phyloP scores from a whole-genome alignment of 2,888 invertebrate genomes.

The Pecten maximus region DNA sequence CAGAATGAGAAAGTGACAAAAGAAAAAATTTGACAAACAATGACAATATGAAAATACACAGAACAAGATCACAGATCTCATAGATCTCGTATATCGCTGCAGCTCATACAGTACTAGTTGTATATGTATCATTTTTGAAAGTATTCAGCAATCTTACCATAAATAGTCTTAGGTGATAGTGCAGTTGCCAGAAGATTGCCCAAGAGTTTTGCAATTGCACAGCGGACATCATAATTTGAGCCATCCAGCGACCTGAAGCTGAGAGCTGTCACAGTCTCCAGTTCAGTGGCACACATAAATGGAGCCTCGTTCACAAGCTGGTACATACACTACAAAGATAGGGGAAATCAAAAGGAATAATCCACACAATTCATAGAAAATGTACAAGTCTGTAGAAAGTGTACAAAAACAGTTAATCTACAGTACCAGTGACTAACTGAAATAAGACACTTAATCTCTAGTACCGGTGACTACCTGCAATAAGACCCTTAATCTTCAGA shows the following conservation, averaged over 20 bases:
- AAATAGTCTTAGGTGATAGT: conserved; percentile 70
- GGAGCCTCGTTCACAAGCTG: conserved; percentile 94
- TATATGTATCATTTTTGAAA: no score
- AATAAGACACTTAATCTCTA: no score
- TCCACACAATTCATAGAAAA: conserved; percentile 33
- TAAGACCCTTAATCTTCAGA: no score
- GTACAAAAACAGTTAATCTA: no score
- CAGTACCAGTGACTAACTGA: no score
- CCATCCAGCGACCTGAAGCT: conserved; percentile 96
- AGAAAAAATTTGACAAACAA: not conserved
- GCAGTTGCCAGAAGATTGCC: conserved; percentile 91
- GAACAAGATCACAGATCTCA: not conserved
- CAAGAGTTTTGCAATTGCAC: conserved; percentile 94
- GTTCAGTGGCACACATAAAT: conserved; percentile 91
- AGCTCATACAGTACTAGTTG: no score
- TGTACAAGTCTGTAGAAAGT: no score
- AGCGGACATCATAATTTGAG: conserved; percentile 94
- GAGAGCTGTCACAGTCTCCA: conserved; percentile 94
- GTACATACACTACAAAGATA: conserved; percentile 88
- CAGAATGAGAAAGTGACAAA: not conserved
- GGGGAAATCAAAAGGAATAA: not conserved
- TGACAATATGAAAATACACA: not conserved
- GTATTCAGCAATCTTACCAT: not conserved
- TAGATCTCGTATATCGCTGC: no score
- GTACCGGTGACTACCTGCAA: no score